Base-by-base conservation (phyloP, 2,888 invertebrate species). In the Carabus problematicus region DNA sequence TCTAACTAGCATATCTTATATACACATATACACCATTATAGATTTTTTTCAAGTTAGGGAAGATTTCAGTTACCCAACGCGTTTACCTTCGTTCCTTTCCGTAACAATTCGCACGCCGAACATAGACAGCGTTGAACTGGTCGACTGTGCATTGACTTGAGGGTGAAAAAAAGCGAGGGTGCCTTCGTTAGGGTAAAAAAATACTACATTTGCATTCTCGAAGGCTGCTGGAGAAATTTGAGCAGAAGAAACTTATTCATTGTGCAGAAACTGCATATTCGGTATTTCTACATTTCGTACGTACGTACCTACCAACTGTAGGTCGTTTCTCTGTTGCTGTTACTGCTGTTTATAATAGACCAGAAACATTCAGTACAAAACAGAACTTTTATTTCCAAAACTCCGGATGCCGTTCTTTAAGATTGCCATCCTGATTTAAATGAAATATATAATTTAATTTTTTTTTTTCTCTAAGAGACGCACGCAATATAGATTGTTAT, bases 1-100 rank as follows among this genome's bases (percentile, higher is more conserved):
- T 77, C 80, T 80, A 81, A 81, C 81, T 81, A 81, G 80, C 81
- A 81, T 81, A 81, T 81, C 81, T 80, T 80, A 80, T 80, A 79
- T 80, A 81, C 80, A 80, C 79, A 80, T 80, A 80, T 80, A 81
- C 80, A 80, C 79, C 81, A 80, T 81, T 81, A 81, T 81, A 81
- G 81, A 81, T 81, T 81, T 81, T 79, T 81, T 74, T 79, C 80
- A 76, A 80, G 78, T 80, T 80, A 79, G 80, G 81, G 80, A 80
- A 80, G 79, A 80, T 78, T 77, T 77, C 68, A 77, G 78, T 74
- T 72, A 72, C 64, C 78, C 80, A 79, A 75, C 61, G 71, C 71
- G 70, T 72, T 72, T 74, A 67, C 78, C 76, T 74, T 73, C 75
- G 70, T 70, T 72, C 71, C 73, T 69, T 77, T 76, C 74, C 73